Evolutionary conservation across 2,113 vertebrate genomes (phyloP), one percentile per base, ranked within the genome.

Genomic region (Oxyura jamaicensis): DNA sequence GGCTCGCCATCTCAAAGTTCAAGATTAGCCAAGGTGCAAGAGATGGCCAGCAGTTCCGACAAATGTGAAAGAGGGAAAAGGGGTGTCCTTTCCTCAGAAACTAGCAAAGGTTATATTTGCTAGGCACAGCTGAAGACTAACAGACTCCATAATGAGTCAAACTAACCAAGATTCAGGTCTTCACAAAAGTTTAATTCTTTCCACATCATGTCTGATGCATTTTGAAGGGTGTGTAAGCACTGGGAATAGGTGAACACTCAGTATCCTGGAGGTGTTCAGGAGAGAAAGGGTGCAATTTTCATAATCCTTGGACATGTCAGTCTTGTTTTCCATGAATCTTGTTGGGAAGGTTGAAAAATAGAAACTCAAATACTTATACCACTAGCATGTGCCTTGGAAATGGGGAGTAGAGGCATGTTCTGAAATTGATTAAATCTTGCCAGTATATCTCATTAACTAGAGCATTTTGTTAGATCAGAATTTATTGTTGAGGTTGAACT

Each of bases 31-130:
- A 29, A 9, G 9, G n/a, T 65, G 26, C 33, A 83, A 62, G 83
- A 80, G 8, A 17, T 33, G 66, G 7, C 2, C 0, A 1, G 21
- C 1, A 1, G 41, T 83, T 81, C 35, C 73, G 44, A 19, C 23
- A 75, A 36, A 42, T 35, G 26, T 78, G 39, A 67, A 74, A 42
- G 19, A 28, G 6, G 41, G 56, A 48, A 78, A 68, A 83, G 8
- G 7, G 1, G 7, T 42, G 29, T 14, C 19, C 2, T 23, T 59
- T 86, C 59, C 15, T 60, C 52, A 23, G 44, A 60, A 79, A 69
- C 23, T 13, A 8, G 4, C 29, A 74, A 19, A 73, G 9, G 42
- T 59, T 58, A 18, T 13, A 4, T 66, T 87, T 73, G 21, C 35
- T 53, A 48, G 67, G 75, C 71, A 11, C 31, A 83, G 13, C 8